Conservation (phyloP, 2,113 vertebrate genomes). For the Anolis sagrei region DNA sequence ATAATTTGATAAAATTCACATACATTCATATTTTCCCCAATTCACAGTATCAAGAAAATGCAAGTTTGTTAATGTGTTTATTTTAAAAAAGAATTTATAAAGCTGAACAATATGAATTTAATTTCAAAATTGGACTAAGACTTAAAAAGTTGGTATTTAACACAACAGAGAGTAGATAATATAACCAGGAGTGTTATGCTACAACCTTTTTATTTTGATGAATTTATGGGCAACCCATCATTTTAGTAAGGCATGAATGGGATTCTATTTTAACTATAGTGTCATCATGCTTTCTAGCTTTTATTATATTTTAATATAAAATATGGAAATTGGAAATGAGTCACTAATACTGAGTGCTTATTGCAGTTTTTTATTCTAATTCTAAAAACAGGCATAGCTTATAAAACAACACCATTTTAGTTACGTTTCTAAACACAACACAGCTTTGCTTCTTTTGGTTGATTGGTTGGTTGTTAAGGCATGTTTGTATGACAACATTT, state of each 20-base stretch:
- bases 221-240: neutral
- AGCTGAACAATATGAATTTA: neutral
- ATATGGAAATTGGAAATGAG: neutral
- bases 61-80: conserved; percentile 4
- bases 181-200: neutral
- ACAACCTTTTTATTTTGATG: neutral
- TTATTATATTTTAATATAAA: neutral
- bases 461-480: neutral
- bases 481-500: neutral
- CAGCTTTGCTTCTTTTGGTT: neutral
- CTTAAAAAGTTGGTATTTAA: conserved; percentile 20
- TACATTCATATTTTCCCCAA: neutral
- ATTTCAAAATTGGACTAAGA: neutral
- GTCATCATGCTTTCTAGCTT: neutral
- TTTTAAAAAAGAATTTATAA: neutral
- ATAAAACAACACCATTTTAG: neutral
- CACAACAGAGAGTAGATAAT: neutral
- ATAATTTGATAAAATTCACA: conserved; percentile 12
- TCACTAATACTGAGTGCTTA: neutral
- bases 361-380: neutral
- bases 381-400: neutral
- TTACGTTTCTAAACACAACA: neutral
- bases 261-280: neutral
- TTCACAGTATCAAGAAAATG: conserved; percentile 20
- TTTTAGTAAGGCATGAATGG: neutral